phyloP scores from a whole-genome alignment of 2,797 vertebrate species.

The Brotula barbata region DNA sequence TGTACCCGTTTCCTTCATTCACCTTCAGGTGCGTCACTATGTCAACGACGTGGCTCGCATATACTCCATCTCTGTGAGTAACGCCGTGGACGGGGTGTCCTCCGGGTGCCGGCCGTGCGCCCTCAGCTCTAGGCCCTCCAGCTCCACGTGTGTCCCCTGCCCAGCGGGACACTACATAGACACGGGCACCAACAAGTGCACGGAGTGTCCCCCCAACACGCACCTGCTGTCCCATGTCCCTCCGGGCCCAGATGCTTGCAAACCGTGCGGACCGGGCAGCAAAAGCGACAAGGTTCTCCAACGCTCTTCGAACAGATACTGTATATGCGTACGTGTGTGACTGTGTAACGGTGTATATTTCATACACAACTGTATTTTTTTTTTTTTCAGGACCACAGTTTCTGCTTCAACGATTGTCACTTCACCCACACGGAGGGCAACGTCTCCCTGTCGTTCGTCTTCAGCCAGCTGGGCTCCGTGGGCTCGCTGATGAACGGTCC shows the following conservation, averaged over 20 bases:
- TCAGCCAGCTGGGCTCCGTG: slow-evolving; percentile 83
- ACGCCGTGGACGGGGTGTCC: slow-evolving; percentile 88
- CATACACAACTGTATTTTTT: too few species aligned
- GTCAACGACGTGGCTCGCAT: slow-evolving; percentile 90
- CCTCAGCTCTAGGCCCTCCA: slow-evolving; percentile 80
- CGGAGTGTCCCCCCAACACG: slow-evolving; percentile 88
- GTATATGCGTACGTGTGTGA: too few species aligned
- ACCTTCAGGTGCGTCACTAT: slow-evolving; percentile 83
- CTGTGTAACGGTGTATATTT: too few species aligned
- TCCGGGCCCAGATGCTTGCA: slow-evolving; percentile 85
- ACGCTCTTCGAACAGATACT: background rate
- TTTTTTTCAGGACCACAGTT: slow-evolving; percentile 85
- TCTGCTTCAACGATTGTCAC: slow-evolving; percentile 91
- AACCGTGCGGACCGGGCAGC: slow-evolving; percentile 91
- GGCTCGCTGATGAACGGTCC: slow-evolving; percentile 91
- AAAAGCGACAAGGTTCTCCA: slow-evolving; percentile 82
- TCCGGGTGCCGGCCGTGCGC: slow-evolving; percentile 90
- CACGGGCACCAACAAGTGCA: slow-evolving; percentile 85
- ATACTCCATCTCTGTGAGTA: slow-evolving; percentile 89
- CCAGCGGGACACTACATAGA: slow-evolving; percentile 92
- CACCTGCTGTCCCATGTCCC: slow-evolving; percentile 86
- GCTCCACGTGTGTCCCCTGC: slow-evolving; percentile 92
- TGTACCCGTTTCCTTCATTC: background rate
- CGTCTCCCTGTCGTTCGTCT: slow-evolving; percentile 85
- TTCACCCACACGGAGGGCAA: slow-evolving; percentile 84